Conservation (phyloP, 23 tunicate genomes). For the Halocynthia roretzi region DNA sequence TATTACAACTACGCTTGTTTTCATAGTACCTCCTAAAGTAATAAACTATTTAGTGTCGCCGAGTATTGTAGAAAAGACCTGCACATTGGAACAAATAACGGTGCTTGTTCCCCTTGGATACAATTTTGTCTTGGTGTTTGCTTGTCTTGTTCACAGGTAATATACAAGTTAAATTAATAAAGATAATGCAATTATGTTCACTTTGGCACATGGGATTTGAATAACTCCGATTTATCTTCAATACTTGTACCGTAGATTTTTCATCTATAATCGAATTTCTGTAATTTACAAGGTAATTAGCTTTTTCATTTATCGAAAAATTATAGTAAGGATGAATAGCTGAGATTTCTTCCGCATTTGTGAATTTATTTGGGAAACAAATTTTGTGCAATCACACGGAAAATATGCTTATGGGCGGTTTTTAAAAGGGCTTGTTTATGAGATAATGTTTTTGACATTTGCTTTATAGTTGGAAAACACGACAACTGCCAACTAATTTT, state of each 20-base stretch:
- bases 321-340: too few relatives aligned
- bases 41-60: background rate
- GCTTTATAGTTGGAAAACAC: constrained; percentile 23
- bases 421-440: too few relatives aligned
- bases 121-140: constrained; percentile 17
- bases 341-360: too few relatives aligned
- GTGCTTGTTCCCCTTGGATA: constrained; percentile 14
- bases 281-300: too few relatives aligned
- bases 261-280: too few relatives aligned
- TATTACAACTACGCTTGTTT: constrained; percentile 1
- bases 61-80: constrained; percentile 17
- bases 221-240: too few relatives aligned
- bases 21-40: constrained; percentile 18
- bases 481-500: constrained; percentile 23
- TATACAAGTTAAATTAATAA: background rate
- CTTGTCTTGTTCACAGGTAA: constrained; percentile 33
- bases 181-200: background rate
- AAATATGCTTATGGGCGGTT: too few relatives aligned
- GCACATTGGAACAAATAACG: constrained; percentile 12
- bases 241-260: too few relatives aligned
- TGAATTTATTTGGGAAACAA: too few relatives aligned
- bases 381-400: too few relatives aligned
- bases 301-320: too few relatives aligned
- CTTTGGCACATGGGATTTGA: background rate
- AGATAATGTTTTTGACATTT: background rate